A percentile compares a stretch with the other conserved stretches of the same genome.
These are phyloP conservation scores for Microtus ochrogaster DNA, from an alignment of 2,113 vertebrate genomes.

Conservation along the genomic window DNA sequence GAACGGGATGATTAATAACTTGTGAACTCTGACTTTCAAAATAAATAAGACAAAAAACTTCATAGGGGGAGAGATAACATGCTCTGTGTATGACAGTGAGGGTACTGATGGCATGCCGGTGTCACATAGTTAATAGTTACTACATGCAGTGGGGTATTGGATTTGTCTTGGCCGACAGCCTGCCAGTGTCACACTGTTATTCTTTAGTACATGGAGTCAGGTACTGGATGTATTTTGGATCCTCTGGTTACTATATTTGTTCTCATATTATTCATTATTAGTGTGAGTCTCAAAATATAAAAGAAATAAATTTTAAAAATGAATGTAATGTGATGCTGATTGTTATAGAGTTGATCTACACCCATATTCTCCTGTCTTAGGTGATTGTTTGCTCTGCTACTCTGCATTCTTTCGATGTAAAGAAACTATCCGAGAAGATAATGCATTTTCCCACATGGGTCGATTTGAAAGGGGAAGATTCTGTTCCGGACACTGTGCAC, in stretches of 20 bases:
- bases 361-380: constrained; percentile 80
- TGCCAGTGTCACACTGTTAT: not conserved
- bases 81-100: not conserved
- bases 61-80: not conserved
- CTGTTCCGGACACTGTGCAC: constrained; percentile 97
- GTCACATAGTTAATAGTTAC: not conserved
- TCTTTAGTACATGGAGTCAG: not conserved
- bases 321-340: not conserved
- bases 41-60: not conserved
- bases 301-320: not conserved
- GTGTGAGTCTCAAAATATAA: not conserved
- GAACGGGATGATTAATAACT: not conserved
- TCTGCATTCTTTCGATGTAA: constrained; percentile 98
- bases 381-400: constrained; percentile 99
- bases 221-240: not conserved
- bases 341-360: not conserved
- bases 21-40: not conserved
- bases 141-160: not conserved
- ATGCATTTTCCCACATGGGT: constrained; percentile 99
- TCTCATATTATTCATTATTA: fast-evolving
- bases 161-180: not conserved
- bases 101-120: fast-evolving
- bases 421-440: constrained; percentile 98
- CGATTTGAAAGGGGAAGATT: constrained; percentile 98
- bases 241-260: not conserved